A percentile compares a stretch with the other conserved stretches of the same genome.
These are phyloP conservation scores for Psittacula echo DNA, from an alignment of 2,797 vertebrate genomes.

Conservation along the genomic window DNA sequence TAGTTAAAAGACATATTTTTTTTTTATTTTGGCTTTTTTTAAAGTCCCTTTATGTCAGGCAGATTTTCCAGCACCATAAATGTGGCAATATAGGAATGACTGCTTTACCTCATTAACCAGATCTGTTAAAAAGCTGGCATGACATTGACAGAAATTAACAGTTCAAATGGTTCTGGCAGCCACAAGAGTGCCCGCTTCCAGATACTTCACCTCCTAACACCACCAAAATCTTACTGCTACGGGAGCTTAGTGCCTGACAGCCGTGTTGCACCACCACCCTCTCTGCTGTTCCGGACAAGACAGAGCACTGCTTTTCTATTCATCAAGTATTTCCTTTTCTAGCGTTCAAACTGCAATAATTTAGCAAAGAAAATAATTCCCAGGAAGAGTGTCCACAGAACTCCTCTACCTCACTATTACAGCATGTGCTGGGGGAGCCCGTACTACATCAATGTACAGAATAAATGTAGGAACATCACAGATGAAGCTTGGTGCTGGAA, in stretches of 20 bases:
- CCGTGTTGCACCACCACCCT: background rate
- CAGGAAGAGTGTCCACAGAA: background rate
- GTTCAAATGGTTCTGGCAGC: slow-evolving; percentile 48
- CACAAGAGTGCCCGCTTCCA: background rate
- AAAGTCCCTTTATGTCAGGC: slow-evolving; percentile 35
- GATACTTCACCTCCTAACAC: slow-evolving; percentile 33
- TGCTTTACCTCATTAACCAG: slow-evolving; percentile 45
- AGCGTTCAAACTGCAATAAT: background rate
- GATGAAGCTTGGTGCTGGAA: accelerated
- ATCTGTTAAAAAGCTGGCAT: slow-evolving; percentile 28
- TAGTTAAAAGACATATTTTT: background rate
- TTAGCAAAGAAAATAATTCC: background rate
- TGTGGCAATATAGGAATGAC: background rate
- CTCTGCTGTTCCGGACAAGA: background rate
- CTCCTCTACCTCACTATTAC: accelerated
- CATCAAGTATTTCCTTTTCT: background rate
- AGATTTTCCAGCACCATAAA: slow-evolving; percentile 52
- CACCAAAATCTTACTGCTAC: background rate
- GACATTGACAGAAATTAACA: slow-evolving; percentile 63
- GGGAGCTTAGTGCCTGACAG: background rate
- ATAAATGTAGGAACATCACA: accelerated
- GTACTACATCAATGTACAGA: accelerated
- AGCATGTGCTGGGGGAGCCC: accelerated
- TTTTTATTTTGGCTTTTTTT: background rate
- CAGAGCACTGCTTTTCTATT: background rate